Evolutionary conservation across 2,797 vertebrate genomes (phyloP).

Genomic region (Gadopsis marmoratus): DNA sequence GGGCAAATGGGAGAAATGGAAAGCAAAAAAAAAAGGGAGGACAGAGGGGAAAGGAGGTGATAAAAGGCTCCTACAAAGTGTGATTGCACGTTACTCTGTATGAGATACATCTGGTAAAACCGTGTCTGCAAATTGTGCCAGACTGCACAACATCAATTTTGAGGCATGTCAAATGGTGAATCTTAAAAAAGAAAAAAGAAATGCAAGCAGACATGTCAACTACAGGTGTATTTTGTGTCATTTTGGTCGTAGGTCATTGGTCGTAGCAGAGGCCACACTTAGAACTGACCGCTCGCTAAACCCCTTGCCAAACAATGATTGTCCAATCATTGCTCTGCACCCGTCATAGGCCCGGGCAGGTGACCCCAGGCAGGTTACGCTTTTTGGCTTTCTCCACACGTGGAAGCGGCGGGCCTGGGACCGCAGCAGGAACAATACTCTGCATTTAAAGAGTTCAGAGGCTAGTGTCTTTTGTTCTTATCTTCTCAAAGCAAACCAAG

Average conservation of each 20-base stretch:
- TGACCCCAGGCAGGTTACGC: no score
- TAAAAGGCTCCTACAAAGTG: neutral
- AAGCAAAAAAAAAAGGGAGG: neutral
- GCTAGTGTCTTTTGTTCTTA: neutral
- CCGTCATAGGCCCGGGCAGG: neutral
- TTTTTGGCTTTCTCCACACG: neutral
- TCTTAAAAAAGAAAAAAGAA: neutral
- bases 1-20: neutral
- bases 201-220: neutral
- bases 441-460: neutral
- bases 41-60: neutral
- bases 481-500: neutral
- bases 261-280: neutral
- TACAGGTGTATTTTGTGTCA: neutral
- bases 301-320: neutral
- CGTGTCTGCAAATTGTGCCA: neutral
- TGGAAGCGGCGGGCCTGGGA: neutral
- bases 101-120: constrained; percentile 2
- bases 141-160: neutral
- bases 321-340: neutral
- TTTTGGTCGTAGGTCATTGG: neutral
- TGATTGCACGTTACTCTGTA: neutral
- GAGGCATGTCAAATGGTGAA: neutral
- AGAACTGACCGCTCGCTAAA: neutral
- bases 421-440: neutral